A percentile compares a stretch with the other conserved stretches of the same genome.
These are phyloP conservation scores for Suncus etruscus DNA, from an alignment of 2,113 vertebrate genomes.

Conservation along the genomic window DNA sequence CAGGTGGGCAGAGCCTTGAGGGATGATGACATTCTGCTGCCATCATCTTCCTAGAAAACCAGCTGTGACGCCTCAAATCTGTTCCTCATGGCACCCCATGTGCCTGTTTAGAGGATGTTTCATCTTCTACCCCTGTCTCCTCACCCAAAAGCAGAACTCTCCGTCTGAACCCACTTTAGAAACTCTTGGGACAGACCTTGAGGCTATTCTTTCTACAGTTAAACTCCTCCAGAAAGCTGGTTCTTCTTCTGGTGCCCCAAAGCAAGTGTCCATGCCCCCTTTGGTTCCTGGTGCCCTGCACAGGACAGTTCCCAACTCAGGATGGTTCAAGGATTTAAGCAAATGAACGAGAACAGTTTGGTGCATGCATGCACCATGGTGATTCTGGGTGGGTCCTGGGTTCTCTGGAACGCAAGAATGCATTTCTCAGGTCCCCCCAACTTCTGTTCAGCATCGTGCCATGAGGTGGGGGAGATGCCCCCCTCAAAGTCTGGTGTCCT, in stretches of 20 bases:
- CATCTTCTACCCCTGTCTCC: background rate
- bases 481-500: background rate
- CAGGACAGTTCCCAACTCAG: background rate
- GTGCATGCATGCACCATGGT: background rate
- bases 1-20: background rate
- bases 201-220: background rate
- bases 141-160: background rate
- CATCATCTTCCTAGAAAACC: background rate
- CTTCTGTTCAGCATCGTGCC: background rate
- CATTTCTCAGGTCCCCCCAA: background rate
- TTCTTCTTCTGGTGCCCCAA: background rate
- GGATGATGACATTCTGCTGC: background rate
- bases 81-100: background rate
- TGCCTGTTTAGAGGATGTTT: background rate
- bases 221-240: background rate
- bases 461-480: background rate
- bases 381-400: background rate
- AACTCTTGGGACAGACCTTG: background rate
- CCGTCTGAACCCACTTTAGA: background rate
- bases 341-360: background rate
- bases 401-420: background rate
- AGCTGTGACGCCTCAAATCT: background rate
- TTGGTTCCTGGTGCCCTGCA: background rate
- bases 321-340: background rate
- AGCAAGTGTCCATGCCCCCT: background rate